A percentile compares a stretch with the other conserved stretches of the same genome.
phyloP scores from a whole-genome alignment of 1,140 invertebrate genomes.

The Dendroctonus ponderosae region DNA sequence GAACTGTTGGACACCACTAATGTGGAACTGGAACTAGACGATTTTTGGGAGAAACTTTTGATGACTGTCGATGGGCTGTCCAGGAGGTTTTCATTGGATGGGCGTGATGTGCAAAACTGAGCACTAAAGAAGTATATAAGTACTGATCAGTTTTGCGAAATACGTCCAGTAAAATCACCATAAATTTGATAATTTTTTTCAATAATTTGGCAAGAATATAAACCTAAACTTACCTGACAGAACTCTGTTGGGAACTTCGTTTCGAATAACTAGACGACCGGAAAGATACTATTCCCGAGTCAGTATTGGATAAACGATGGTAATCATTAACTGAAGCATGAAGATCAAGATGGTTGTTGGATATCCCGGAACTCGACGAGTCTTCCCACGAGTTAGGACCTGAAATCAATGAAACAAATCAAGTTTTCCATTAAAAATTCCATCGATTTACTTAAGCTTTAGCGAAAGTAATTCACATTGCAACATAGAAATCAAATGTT shows the following conservation, averaged over 20 bases:
- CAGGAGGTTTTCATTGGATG: conserved; percentile 15
- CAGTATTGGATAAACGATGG: conserved; percentile 52
- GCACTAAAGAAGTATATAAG: conserved; percentile 26
- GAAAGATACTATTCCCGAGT: conserved; percentile 68
- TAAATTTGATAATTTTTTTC: neutral
- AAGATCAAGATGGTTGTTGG: conserved; percentile 41
- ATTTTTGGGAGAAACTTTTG: conserved; percentile 24
- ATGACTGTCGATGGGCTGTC: conserved; percentile 18
- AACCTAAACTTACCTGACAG: conserved; percentile 46
- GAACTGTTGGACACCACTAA: conserved; percentile 33
- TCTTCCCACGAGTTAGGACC: conserved; percentile 46
- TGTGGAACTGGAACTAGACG: conserved; percentile 40
- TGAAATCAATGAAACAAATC: conserved; percentile 4
- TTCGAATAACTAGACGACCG: conserved; percentile 62
- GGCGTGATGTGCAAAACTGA: conserved; percentile 25
- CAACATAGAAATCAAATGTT: no score
- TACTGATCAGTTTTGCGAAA: no score
- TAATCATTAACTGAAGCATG: conserved; percentile 43
- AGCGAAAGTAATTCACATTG: no score
- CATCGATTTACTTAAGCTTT: no score
- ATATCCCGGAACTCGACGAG: conserved; percentile 42
- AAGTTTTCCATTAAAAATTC: no score
- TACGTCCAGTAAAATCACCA: neutral
- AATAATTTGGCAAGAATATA: neutral
- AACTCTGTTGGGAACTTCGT: conserved; percentile 59